Conservation (phyloP, 2,797 vertebrate species). For the Tinamus major region DNA sequence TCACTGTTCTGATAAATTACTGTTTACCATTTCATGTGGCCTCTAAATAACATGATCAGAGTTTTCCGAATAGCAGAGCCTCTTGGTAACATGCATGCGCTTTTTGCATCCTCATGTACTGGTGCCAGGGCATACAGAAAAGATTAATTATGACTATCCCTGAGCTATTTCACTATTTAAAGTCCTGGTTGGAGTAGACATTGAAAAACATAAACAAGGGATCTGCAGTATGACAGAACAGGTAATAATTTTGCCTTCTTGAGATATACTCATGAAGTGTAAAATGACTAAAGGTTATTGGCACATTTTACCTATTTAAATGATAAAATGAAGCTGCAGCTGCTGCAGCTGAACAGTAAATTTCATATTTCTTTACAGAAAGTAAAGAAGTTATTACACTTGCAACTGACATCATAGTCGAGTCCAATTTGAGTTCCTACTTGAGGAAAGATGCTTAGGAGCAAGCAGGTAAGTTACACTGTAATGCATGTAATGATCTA, state of each 20-base stretch:
- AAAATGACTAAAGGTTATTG: neutral
- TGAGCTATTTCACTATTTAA: neutral
- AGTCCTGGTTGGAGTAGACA: neutral
- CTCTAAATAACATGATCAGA: neutral
- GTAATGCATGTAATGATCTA: neutral
- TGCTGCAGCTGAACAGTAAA: neutral
- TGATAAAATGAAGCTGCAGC: neutral
- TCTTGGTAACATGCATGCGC: neutral
- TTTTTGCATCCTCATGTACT: accelerated
- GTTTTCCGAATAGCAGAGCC: neutral
- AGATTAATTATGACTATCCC: neutral
- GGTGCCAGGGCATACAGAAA: neutral
- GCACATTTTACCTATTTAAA: neutral
- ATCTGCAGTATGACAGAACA: neutral
- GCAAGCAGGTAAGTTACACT: neutral
- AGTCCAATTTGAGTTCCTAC: neutral
- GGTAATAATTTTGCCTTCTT: neutral
- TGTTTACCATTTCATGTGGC: neutral
- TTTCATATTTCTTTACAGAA: neutral
- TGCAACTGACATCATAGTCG: neutral
- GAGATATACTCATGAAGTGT: neutral
- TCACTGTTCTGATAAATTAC: slow-evolving; percentile 21
- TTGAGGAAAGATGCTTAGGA: neutral
- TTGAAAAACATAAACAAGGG: neutral
- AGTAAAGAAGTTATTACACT: neutral